These are phyloP conservation scores for Brachionus calyciflorus DNA, from an alignment of 1,140 invertebrate species.

Conservation along the genomic window DNA sequence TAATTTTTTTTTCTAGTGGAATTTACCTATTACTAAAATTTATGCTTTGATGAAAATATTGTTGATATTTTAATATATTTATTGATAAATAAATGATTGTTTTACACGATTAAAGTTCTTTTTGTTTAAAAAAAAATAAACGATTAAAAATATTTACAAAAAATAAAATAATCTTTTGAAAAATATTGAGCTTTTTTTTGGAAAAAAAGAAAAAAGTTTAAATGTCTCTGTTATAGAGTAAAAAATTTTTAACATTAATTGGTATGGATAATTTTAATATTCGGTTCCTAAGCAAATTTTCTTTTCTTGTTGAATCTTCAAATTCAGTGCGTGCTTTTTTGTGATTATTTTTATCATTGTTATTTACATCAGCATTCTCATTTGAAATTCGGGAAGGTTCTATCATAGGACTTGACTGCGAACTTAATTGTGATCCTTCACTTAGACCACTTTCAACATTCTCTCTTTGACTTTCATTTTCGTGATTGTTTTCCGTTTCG, in stretches of 20 bases:
- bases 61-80: too few relatives aligned
- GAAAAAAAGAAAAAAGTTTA: not conserved
- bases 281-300: not conserved
- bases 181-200: too few relatives aligned
- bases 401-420: not conserved
- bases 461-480: not conserved
- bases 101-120: too few relatives aligned
- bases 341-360: not conserved
- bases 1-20: too few relatives aligned
- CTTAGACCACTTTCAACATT: constrained; percentile 3
- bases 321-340: not conserved
- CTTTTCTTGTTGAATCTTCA: not conserved
- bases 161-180: too few relatives aligned
- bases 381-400: not conserved
- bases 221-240: constrained; percentile 36
- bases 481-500: not conserved
- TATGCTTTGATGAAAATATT: too few relatives aligned
- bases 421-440: not conserved
- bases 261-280: not conserved
- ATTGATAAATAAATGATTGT: too few relatives aligned
- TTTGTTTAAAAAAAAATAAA: too few relatives aligned
- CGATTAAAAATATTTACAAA: too few relatives aligned
- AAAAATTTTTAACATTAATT: constrained; percentile 11
- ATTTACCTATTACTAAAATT: too few relatives aligned
- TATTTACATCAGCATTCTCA: not conserved